Evolutionary conservation across 2,797 vertebrate genomes (phyloP).

Genomic region (Sebastes glaucus): DNA sequence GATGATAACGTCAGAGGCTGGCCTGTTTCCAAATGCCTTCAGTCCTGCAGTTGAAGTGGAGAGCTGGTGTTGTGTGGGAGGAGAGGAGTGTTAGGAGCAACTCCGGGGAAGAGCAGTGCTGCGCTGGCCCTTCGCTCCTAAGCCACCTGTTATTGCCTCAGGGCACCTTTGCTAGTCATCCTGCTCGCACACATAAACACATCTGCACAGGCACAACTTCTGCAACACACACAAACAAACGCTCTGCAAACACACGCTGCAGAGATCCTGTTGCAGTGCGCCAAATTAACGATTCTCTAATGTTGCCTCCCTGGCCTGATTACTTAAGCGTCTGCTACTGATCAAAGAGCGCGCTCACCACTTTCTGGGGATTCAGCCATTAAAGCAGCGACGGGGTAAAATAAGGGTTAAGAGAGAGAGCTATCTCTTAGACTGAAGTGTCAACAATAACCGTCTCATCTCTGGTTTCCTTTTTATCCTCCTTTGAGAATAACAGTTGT

Average conservation of each 20-base stretch:
- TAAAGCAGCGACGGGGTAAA: conserved; percentile 40
- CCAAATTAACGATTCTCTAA: conserved; percentile 59
- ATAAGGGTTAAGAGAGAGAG: conserved; percentile 51
- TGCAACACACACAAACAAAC: conserved; percentile 13
- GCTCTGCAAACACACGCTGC: conserved; percentile 8
- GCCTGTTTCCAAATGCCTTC: conserved; percentile 46
- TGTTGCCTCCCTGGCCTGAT: conserved; percentile 58
- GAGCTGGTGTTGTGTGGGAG: conserved; percentile 60
- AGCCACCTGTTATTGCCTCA: conserved; percentile 76
- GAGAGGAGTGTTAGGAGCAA: conserved; percentile 59
- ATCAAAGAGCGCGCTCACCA: conserved; percentile 63
- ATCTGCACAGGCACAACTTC: background rate
- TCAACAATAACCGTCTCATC: conserved; percentile 63
- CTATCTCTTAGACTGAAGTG: conserved; percentile 42
- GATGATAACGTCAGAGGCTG: conserved; percentile 26
- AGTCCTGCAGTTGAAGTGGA: conserved; percentile 40
- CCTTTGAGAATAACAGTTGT: conserved; percentile 40
- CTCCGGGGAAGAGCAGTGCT: conserved; percentile 59
- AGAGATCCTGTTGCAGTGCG: conserved; percentile 62
- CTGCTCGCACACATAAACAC: conserved; percentile 25
- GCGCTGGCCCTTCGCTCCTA: conserved; percentile 37
- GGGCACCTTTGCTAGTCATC: conserved; percentile 51
- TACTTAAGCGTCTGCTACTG: conserved; percentile 63
- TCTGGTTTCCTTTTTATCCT: conserved; percentile 41
- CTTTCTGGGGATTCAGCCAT: conserved; percentile 46